Percentiles rank a stretch among this genome's conserved stretches.
Conservation (phyloP, 2,113 vertebrate genomes). For the Numenius arquata region DNA sequence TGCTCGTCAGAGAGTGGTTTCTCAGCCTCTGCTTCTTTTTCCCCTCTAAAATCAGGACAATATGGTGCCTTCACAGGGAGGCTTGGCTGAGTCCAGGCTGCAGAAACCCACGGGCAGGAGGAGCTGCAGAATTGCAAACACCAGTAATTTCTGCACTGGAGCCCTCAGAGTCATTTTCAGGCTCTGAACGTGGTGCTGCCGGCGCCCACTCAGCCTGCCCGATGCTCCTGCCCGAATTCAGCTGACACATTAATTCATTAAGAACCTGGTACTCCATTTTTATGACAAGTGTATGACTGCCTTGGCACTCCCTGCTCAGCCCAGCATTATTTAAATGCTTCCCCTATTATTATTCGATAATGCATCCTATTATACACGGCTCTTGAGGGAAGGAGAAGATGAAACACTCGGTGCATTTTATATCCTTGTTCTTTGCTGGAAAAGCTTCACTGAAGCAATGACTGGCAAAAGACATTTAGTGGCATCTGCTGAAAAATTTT, state of each 20-base stretch:
- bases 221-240: neutral
- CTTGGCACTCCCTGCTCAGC: neutral
- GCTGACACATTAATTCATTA: neutral
- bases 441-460: neutral
- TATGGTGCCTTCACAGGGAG: neutral
- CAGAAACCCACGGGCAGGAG: neutral
- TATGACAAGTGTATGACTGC: neutral
- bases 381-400: neutral
- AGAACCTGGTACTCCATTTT: neutral
- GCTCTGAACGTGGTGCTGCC: neutral
- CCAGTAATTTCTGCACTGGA: neutral
- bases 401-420: neutral
- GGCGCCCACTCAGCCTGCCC: neutral
- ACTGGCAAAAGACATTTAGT: neutral
- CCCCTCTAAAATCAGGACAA: neutral
- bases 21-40: neutral
- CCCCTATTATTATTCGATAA: neutral
- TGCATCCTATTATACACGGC: neutral
- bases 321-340: conserved; percentile 5
- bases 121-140: neutral
- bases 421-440: neutral
- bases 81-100: neutral
- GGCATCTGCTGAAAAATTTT: neutral
- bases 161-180: neutral
- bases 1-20: neutral